Base-by-base conservation (phyloP, 2,888 invertebrate genomes). In the Caenorhabditis sinica region DNA sequence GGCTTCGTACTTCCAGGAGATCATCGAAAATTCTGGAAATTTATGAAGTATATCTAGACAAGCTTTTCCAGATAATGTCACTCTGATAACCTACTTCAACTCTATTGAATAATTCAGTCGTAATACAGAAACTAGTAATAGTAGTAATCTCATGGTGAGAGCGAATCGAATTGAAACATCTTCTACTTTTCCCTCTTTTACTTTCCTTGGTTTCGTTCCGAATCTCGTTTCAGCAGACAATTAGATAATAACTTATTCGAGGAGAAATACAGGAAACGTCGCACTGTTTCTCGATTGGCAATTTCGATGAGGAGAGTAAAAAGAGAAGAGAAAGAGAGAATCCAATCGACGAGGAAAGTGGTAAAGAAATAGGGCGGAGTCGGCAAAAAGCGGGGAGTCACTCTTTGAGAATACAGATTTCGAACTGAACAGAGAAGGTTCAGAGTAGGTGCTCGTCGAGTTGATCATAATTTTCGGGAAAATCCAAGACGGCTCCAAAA, bases 21-120 rank as follows among this genome's bases (percentile, higher is more conserved):
- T 85, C 77, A 4, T 82, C 82, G 69, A 77, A 85, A 13, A 85
- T 68, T 61, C 85, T 85, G 68, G 20, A 81, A 74, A 61, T 4
- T 65, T 40, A n/a, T 28, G 0, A 6, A 11, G n/a, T 2, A 61
- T 53, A n/a, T 8, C 1, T 49, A n/a, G n/a, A 49, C n/a, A 15
- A n/a, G 17, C n/a, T 49, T 2, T n/a, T n/a, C 8, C 11, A 13
- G 3, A 2, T 25, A 56, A 28, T 13, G 11, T 49, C 8, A 17
- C 8, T 28, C 28, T 28, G n/a, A 25, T 15, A 58, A 79, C 79
- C 33, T 33, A 79, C 79, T 79, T 79, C 3, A 79, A 58, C 45
- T 79, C 79, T 43, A 79, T 72, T 4, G 45, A 28, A 2, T 15
- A 0, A 11, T 13, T 11, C 9, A 53, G 49, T 11, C 25, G 23